These are phyloP conservation scores for Willisornis vidua DNA, from an alignment of 2,113 vertebrate species.

Conservation along the genomic window DNA sequence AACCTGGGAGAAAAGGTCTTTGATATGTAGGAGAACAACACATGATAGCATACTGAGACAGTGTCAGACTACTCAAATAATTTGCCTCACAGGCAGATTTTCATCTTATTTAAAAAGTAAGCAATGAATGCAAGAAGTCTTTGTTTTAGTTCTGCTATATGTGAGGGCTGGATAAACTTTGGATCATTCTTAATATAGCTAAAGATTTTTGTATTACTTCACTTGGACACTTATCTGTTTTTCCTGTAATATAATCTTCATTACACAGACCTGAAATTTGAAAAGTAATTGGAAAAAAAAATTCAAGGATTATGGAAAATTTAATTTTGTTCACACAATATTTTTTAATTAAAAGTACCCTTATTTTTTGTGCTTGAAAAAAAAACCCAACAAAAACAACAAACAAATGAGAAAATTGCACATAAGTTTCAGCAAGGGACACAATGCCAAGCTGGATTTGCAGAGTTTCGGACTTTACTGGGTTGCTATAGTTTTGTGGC, in stretches of 20 bases:
- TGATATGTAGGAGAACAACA: neutral
- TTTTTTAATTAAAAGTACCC: neutral
- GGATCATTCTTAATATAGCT: neutral
- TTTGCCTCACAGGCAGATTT: neutral
- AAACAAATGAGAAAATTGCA: neutral
- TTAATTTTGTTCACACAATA: neutral
- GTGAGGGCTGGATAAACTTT: neutral
- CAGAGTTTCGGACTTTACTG: neutral
- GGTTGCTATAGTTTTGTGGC: neutral
- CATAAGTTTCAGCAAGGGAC: neutral
- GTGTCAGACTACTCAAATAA: neutral
- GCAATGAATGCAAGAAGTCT: neutral
- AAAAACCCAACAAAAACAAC: neutral
- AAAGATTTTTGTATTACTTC: neutral
- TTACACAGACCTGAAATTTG: neutral
- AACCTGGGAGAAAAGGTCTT: neutral
- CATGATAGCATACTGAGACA: neutral
- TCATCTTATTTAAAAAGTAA: constrained; percentile 8
- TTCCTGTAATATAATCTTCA: neutral
- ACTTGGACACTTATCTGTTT: neutral
- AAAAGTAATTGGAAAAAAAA: neutral
- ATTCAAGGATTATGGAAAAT: neutral
- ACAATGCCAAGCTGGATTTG: neutral
- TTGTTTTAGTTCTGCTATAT: neutral
- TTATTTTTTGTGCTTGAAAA: neutral